phyloP scores from a whole-genome alignment of 1,140 invertebrate species.

The Tetranychus cinnabarinus region DNA sequence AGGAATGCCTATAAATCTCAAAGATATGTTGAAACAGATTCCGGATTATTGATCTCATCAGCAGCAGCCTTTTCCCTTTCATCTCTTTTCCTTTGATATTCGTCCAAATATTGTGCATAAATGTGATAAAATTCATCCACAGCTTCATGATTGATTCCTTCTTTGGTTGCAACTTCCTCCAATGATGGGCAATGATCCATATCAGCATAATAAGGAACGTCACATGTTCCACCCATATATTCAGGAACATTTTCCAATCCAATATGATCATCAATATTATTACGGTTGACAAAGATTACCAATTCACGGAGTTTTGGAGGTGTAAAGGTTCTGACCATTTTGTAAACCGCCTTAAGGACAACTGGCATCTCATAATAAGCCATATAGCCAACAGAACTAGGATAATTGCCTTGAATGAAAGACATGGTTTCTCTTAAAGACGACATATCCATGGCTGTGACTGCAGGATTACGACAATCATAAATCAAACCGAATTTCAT shows the following conservation, averaged over 20 bases:
- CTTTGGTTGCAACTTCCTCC: neutral
- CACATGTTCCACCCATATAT: neutral
- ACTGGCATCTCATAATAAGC: constrained; percentile 5
- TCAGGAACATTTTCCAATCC: neutral
- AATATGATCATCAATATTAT: neutral
- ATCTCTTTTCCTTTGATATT: neutral
- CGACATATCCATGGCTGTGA: constrained; percentile 6
- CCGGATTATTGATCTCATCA: neutral
- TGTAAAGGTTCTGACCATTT: neutral
- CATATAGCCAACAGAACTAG: neutral
- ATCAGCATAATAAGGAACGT: neutral
- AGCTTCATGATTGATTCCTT: neutral
- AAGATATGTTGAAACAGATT: no score
- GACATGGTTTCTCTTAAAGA: neutral
- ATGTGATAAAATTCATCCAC: neutral
- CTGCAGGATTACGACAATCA: constrained; percentile 2
- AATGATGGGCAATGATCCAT: neutral
- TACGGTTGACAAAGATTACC: neutral
- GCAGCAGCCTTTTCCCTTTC: neutral
- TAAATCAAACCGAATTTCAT: neutral
- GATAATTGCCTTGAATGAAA: neutral
- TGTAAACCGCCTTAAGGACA: constrained; percentile 3
- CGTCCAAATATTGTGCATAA: neutral
- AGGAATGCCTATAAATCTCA: no score
- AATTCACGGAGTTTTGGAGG: neutral